These are phyloP conservation scores for Cataglyphis albicans DNA, from an alignment of 2,888 invertebrate species.

Conservation along the genomic window DNA sequence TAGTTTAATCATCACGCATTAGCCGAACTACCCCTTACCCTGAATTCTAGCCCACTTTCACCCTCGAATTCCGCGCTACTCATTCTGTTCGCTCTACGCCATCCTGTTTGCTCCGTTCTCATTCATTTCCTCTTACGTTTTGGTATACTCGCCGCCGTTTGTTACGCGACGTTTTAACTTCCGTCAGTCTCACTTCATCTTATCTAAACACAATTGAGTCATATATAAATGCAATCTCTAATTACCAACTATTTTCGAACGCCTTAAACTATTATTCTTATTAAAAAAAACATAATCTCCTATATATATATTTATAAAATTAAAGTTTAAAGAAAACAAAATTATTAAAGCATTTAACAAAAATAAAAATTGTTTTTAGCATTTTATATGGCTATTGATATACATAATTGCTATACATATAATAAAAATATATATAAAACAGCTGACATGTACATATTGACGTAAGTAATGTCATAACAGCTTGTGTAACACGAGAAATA, in stretches of 20 bases:
- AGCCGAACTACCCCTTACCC: slow-evolving; percentile 82
- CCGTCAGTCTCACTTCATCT: slow-evolving; percentile 48
- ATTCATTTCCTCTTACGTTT: slow-evolving; percentile 76
- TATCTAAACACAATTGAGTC: slow-evolving; percentile 39
- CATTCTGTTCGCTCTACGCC: slow-evolving; percentile 69
- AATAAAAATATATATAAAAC: background rate
- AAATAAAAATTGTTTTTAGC: background rate
- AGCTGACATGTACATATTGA: background rate
- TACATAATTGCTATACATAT: background rate
- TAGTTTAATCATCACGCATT: slow-evolving; percentile 86
- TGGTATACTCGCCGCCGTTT: slow-evolving; percentile 77
- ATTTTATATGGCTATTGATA: background rate
- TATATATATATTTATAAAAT: background rate
- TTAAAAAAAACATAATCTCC: background rate
- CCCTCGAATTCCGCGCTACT: slow-evolving; percentile 80
- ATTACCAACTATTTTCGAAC: background rate
- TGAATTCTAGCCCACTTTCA: slow-evolving; percentile 80
- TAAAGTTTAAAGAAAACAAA: background rate
- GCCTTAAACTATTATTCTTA: background rate
- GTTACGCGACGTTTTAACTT: slow-evolving; percentile 68
- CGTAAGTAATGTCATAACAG: slow-evolving; percentile 81
- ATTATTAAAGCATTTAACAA: background rate
- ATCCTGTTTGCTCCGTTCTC: slow-evolving; percentile 77
- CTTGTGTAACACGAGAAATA: slow-evolving; percentile 81
- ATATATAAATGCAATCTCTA: background rate